A percentile compares a stretch with the other conserved stretches of the same genome.
Evolutionary conservation across 2,888 invertebrate species (phyloP).

Genomic region (Brenthis hecate): DNA sequence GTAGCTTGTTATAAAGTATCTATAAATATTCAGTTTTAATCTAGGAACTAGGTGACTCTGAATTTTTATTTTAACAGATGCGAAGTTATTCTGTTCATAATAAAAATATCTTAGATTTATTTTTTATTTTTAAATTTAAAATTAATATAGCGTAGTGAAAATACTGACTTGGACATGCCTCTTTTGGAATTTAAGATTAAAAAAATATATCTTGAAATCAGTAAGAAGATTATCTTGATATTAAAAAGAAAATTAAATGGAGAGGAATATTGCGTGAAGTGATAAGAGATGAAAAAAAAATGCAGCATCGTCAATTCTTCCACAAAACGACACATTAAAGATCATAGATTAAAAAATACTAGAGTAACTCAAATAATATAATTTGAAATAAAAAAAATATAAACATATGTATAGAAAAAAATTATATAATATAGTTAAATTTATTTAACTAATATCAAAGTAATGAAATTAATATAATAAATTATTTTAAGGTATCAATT

Average conservation of each 20-base stretch:
- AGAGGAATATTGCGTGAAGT: neutral
- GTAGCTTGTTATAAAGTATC: slow-evolving; percentile 5
- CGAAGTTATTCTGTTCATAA: slow-evolving; percentile 6
- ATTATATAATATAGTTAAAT: too few species aligned
- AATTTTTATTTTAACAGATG: slow-evolving; percentile 29
- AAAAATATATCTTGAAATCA: neutral
- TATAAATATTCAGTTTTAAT: slow-evolving; percentile 27
- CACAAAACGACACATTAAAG: too few species aligned
- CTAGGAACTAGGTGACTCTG: slow-evolving; percentile 51
- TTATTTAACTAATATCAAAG: too few species aligned
- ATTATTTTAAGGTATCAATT: too few species aligned
- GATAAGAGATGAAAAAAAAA: too few species aligned
- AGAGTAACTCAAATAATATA: too few species aligned
- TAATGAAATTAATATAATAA: too few species aligned
- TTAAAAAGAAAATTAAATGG: neutral
- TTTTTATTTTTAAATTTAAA: slow-evolving; percentile 1
- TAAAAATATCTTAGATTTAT: slow-evolving; percentile 16
- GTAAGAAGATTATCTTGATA: neutral
- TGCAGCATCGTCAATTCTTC: too few species aligned
- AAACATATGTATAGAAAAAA: too few species aligned
- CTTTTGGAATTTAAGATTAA: neutral
- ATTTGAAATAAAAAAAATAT: too few species aligned
- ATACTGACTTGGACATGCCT: neutral
- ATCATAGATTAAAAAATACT: too few species aligned
- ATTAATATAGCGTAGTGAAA: neutral